Conservation (phyloP, 2,797 vertebrate genomes). For the Simalia tracyae region DNA sequence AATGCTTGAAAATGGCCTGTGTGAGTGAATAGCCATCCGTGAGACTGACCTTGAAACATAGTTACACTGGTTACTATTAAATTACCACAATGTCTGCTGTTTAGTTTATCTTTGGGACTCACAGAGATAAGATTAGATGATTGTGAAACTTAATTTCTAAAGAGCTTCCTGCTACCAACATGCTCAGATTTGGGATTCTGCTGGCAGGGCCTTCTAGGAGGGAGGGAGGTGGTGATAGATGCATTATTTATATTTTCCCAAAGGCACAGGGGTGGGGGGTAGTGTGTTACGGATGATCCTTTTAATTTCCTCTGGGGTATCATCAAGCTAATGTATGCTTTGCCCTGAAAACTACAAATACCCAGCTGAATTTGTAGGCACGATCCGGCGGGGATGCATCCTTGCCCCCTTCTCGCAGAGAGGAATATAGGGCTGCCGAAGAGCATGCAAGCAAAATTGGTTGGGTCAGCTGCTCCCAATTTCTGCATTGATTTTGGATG, state of each 20-base stretch:
- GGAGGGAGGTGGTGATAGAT: constrained; percentile 42
- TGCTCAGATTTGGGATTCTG: constrained; percentile 36
- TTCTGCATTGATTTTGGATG: background rate
- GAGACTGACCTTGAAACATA: background rate
- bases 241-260: constrained; percentile 58
- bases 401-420: no score
- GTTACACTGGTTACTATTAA: background rate
- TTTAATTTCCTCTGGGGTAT: constrained; percentile 35
- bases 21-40: no score
- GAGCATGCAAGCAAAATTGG: background rate
- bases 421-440: background rate
- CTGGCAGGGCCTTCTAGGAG: constrained; percentile 34
- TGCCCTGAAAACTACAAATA: background rate
- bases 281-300: background rate
- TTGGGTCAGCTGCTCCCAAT: background rate
- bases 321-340: background rate
- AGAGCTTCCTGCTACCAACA: constrained; percentile 14
- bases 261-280: constrained; percentile 16
- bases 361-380: background rate
- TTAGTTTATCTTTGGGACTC: background rate
- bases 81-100: background rate
- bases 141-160: constrained; percentile 30
- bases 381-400: background rate
- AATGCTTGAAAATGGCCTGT: no score
- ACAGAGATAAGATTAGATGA: background rate